Evolutionary conservation across 2,888 invertebrate genomes (phyloP).

Genomic region (Agrochola lychnidis): DNA sequence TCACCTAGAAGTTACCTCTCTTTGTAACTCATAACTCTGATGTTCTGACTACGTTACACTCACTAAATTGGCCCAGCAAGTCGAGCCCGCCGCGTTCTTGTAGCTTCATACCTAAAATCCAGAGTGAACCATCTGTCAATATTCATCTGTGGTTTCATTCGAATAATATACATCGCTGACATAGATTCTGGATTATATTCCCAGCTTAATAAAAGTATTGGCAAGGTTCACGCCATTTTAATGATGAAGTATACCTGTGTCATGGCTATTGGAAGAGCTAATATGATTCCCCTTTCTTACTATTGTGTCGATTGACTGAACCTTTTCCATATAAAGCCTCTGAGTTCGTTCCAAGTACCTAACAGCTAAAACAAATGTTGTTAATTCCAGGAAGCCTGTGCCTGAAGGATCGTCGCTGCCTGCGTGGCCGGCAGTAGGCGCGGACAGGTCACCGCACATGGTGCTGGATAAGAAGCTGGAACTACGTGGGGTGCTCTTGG

Average conservation of each 20-base stretch:
- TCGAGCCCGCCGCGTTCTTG: no score
- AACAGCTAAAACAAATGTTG: background rate
- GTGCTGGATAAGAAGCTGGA: conserved; percentile 63
- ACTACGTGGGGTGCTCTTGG: conserved; percentile 53
- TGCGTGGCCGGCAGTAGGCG: conserved; percentile 66
- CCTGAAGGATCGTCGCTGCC: conserved; percentile 65
- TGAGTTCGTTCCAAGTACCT: no score
- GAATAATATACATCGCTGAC: no score
- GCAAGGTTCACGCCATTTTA: background rate
- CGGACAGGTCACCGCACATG: conserved; percentile 67
- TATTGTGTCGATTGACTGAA: background rate
- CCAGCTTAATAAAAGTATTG: no score
- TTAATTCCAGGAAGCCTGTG: conserved; percentile 70
- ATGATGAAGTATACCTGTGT: background rate
- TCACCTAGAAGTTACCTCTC: no score
- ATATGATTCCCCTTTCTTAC: no score
- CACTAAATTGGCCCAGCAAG: no score
- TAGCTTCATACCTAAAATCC: no score
- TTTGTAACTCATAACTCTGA: no score
- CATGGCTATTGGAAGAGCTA: background rate
- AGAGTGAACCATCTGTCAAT: no score
- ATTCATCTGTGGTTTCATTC: background rate
- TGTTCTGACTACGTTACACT: no score
- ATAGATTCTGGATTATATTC: no score
- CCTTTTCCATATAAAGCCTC: background rate